Evolutionary conservation across 2,113 vertebrate species (phyloP).

Genomic region (Microtus ochrogaster): DNA sequence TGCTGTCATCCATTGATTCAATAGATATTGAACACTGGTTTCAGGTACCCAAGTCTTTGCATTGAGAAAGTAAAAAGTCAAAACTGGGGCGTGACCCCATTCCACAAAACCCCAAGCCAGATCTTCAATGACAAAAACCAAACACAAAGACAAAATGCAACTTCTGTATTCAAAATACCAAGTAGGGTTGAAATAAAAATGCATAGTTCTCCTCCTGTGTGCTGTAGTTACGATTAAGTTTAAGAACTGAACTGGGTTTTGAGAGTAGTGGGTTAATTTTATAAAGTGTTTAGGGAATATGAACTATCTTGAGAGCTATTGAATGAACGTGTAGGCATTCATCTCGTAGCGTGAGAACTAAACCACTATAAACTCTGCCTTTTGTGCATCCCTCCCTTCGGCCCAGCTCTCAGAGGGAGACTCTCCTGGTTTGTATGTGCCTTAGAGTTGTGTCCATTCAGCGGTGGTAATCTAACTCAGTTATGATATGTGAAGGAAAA

Average conservation of each 20-base stretch:
- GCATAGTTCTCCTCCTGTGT: too few species aligned
- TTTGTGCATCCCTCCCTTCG: not conserved
- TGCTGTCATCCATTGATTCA: not conserved
- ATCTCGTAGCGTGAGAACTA: not conserved
- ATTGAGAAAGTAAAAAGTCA: not conserved
- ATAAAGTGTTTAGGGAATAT: not conserved
- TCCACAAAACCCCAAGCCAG: not conserved
- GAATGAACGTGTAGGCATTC: not conserved
- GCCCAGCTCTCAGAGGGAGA: not conserved
- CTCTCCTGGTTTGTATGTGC: not conserved
- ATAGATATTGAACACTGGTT: not conserved
- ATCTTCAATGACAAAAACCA: not conserved
- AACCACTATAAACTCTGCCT: not conserved
- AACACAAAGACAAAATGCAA: not conserved
- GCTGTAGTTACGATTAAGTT: not conserved
- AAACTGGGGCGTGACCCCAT: not conserved
- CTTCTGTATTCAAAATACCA: constrained; percentile 4
- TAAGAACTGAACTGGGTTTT: not conserved
- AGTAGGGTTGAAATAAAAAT: too few species aligned
- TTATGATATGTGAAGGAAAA: not conserved
- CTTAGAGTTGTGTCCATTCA: not conserved
- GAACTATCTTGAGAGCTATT: not conserved
- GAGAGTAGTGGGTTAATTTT: not conserved
- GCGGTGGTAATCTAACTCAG: not conserved
- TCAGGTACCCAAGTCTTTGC: not conserved